Evolutionary conservation across 2,888 invertebrate species (phyloP), one percentile per base, ranked within the genome.

Genomic region (Tolmerus cingulatus): DNA sequence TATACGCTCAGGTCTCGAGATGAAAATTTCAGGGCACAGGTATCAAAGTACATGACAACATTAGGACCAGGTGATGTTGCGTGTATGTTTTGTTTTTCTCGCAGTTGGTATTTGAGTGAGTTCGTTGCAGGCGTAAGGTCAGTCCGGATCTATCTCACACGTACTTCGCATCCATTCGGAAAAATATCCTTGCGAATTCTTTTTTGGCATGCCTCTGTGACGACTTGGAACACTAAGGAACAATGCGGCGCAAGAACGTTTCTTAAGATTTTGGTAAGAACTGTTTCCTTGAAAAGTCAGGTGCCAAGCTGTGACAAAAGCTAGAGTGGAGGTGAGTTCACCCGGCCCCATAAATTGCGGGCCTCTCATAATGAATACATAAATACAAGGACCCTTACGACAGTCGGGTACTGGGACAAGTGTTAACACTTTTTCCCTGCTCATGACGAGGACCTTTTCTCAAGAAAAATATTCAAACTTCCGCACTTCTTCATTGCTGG

Each of bases 351-450:
- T 81, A 51, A 81, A 55, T 55, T 81, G 81, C 55, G 55, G 37
- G 55, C 19, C 27, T 81, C n/a, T 30, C 81, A 55, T 81, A 81
- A 81, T 81, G 81, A 81, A 81, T 81, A 81, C 81, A 27, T 81
- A 81, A 81, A 81, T 51, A 81, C 55, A 55, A 81, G 30, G 3
- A 55, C 30, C 19, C 81, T 81, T 81, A 81, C 30, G 55, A 16
- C 27, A 81, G 30, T 81, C 16, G 40, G 23, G 55, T 81, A 51
- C 55, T 81, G 81, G 51, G 55, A 34, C 81, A 51, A 55, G 34
- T 55, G 81, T 55, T 55, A 51, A 51, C 81, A 51, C 55, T 81
- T 30, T 55, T 66, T 30, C 81, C 81, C 34, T 55, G 51, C 34
- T 55, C 51, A 66, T 23, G 66, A 66, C 66, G 23, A 23, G 66